These are phyloP conservation scores for Megaptera novaeangliae DNA, from an alignment of 2,113 vertebrate species.

Conservation along the genomic window DNA sequence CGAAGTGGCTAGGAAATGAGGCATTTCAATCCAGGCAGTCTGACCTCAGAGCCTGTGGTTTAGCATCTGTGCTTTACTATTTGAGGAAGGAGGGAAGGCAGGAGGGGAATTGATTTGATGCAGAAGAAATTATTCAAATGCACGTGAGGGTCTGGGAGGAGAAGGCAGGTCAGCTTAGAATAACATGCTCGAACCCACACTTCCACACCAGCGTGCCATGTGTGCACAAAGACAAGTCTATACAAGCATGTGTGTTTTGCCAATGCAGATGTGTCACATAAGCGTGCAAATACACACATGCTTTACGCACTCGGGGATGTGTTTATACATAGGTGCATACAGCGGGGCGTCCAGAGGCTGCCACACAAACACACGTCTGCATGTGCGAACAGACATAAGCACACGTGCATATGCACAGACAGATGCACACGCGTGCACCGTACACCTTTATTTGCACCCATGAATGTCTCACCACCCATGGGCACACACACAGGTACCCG, in stretches of 20 bases:
- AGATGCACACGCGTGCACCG: fast-evolving
- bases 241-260: neutral
- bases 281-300: neutral
- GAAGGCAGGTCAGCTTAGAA: neutral
- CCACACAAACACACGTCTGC: neutral
- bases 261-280: fast-evolving
- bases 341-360: neutral
- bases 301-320: neutral
- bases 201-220: neutral
- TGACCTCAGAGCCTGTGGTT: neutral
- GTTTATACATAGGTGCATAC: neutral
- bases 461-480: neutral
- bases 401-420: neutral
- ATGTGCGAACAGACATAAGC: neutral
- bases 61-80: neutral
- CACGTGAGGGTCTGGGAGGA: neutral
- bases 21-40: neutral
- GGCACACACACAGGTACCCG: neutral
- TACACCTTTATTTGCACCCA: neutral
- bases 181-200: neutral
- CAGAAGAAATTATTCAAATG: neutral
- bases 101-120: neutral
- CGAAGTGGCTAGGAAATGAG: neutral
- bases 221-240: neutral
- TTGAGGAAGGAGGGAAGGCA: fast-evolving